Base-by-base conservation (phyloP, 2,888 invertebrate species). In the Mechanitis messenoides region DNA sequence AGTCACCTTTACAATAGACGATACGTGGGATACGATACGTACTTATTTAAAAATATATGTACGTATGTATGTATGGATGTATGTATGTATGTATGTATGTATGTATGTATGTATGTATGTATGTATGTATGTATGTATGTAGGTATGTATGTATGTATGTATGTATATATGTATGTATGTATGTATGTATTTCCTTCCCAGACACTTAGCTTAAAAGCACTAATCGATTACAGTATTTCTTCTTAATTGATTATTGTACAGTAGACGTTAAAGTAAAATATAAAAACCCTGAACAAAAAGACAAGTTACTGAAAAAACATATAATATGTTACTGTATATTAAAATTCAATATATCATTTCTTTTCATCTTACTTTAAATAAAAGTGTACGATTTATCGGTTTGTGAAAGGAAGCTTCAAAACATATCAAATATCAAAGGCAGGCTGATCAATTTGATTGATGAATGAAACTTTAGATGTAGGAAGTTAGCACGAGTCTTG, bases 361-460 rank as follows among this genome's bases (percentile, higher is more conserved):
- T 35, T 5, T 35, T 35, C 3, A 35, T 5, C 6, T 12, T 58
- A 45, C 12, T 45, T 28, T 2, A 55, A 55, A 5, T 33, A 5
- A 5, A 35, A 9, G 9, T 9, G 2, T 42, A 42, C 42, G 12
- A 35, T 46, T 54, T 55, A 20, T 55, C n/a, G 59, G 33, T 28
- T 20, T 28, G 35, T 12, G 35, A 55, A 35, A 59, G 6, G 28
- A 45, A 28, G 45, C 5, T 38, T 46, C 54, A 59, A 46, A 59
- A 54, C 35, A 42, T 57, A 61, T 57, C 61, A 45, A 57, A 57
- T 61, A 56, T 61, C 61, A 61, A 61, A 61, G 57, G 45, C 61
- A 56, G 56, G 57, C 56, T 61, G 61, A 57, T 61, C 46, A 54
- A 61, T 35, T 46, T 61, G 57, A 61, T 61, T 61, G 54, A 61